Evolutionary conservation across 2,113 vertebrate species (phyloP), one percentile per base, ranked within the genome.

Genomic region (Thryonomys swinderianus): DNA sequence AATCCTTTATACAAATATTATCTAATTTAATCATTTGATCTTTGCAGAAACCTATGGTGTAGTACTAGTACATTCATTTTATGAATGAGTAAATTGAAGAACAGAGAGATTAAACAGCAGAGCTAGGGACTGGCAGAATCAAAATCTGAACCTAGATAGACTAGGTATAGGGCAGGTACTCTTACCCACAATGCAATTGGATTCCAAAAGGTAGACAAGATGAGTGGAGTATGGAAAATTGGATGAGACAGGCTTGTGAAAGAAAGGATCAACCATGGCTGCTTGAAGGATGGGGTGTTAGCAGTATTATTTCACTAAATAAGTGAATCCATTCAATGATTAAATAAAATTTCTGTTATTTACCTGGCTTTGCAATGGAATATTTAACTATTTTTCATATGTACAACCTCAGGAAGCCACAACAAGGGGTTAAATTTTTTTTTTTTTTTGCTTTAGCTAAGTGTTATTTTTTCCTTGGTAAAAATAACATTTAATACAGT

Each of bases 401-500:
- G 30, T 25, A 92, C 57, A 94, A 34, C 0, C 23, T 34, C 3
- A 67, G 23, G 64, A 53, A 91, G 37, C 18, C 45, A 90, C 88
- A 93, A 48, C 94, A 96, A 88, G 30, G 96, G 45, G 95, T 97
- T 98, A 97, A 97, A n/a, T n/a, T n/a, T 55, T 87, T 96, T 95
- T 71, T 87, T 96, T 95, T 71, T 94, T 85, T 78, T 61, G n/a
- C 53, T 85, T 95, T 78, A 45, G 21, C 17, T 93, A 87, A 82
- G 57, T 95, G 96, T 86, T 92, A 92, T 90, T 96, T 95, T 55
- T 69, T 7, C 64, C 51, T 45, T 67, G 85, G 81, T 91, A 96
- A 95, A 96, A 97, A 96, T 90, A 97, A 96, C 95, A 96, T 96
- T 97, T 97, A 97, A 96, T 97, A 90, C 53, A 90, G 91, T 93